These are phyloP conservation scores for Cotesia congregata DNA, from an alignment of 2,888 invertebrate species.

Conservation along the genomic window DNA sequence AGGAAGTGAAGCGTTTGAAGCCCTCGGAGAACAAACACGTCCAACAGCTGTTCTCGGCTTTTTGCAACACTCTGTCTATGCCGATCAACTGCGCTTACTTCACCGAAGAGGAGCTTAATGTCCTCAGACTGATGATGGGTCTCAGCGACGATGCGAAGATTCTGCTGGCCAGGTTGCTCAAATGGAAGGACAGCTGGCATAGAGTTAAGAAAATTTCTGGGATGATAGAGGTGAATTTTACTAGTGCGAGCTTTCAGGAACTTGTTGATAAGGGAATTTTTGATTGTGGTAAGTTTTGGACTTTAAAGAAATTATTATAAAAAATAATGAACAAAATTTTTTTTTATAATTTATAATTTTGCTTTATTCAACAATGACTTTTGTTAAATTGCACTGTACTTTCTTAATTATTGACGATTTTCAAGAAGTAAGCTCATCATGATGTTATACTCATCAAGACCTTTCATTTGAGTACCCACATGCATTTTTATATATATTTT, in stretches of 20 bases:
- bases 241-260: constrained; percentile 32
- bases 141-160: background rate
- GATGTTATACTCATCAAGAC: too few species aligned
- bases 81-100: constrained; percentile 23
- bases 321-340: too few species aligned
- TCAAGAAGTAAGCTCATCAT: too few species aligned
- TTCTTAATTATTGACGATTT: too few species aligned
- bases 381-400: too few species aligned
- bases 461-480: too few species aligned
- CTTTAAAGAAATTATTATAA: too few species aligned
- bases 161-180: constrained; percentile 9
- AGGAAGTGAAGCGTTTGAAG: background rate
- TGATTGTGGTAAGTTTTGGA: constrained; percentile 26
- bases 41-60: background rate
- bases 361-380: too few species aligned
- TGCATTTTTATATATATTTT: too few species aligned
- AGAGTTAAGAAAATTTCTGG: background rate
- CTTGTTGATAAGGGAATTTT: constrained; percentile 37
- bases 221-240: background rate
- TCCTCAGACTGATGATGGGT: background rate
- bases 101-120: background rate
- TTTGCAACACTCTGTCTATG: background rate
- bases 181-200: constrained; percentile 19
- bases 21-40: constrained; percentile 2
- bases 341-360: too few species aligned